Evolutionary conservation across 1,140 invertebrate species (phyloP).

Genomic region (Kradibia gibbosae): DNA sequence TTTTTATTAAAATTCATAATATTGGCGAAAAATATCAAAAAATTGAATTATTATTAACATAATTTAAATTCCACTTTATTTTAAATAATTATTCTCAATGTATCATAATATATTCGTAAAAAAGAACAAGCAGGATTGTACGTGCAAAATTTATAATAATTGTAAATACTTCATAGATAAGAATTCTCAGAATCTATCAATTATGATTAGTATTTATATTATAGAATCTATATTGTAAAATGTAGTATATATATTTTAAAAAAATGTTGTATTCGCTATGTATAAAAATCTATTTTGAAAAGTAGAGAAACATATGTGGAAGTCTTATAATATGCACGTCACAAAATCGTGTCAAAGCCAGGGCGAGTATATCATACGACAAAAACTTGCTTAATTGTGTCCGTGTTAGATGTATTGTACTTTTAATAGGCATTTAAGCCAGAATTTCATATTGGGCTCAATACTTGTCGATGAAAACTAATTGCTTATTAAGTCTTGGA

Average conservation of each 20-base stretch:
- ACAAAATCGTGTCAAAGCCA: constrained; percentile 47
- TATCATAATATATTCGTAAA: too few species aligned
- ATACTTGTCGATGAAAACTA: constrained; percentile 8
- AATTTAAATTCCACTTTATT: too few species aligned
- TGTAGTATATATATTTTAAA: too few species aligned
- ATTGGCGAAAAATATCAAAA: not conserved
- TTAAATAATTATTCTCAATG: too few species aligned
- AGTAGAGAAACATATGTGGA: constrained; percentile 21
- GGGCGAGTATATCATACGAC: not conserved
- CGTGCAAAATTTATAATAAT: too few species aligned
- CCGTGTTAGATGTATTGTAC: not conserved
- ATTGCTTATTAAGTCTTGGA: constrained; percentile 26
- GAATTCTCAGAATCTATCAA: too few species aligned
- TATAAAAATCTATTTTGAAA: not conserved
- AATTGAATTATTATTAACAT: too few species aligned
- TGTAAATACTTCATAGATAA: too few species aligned
- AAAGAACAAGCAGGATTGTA: too few species aligned
- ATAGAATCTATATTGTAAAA: too few species aligned
- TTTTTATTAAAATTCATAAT: not conserved
- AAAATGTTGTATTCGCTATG: too few species aligned
- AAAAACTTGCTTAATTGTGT: not conserved
- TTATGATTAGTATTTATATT: too few species aligned
- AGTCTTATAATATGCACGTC: constrained; percentile 24
- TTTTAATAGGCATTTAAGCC: not conserved
- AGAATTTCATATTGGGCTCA: constrained; percentile 13